Conservation (phyloP, 1,140 invertebrate genomes). For the Augochlora pura region DNA sequence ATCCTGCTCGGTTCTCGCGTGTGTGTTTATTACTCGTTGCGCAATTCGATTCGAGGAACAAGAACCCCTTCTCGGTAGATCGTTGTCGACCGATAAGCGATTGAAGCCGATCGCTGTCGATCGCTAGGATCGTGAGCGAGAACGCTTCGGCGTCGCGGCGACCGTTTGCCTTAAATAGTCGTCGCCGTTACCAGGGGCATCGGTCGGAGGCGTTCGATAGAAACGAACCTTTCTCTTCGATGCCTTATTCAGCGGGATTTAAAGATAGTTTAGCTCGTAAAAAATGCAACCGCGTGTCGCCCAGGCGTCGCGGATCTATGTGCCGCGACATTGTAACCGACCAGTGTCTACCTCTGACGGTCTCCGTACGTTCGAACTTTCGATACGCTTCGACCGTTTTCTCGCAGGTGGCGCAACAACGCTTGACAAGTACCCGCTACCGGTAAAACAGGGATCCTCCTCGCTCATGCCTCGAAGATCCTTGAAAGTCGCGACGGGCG, state of each 20-base stretch:
- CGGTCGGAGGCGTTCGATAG: slow-evolving; percentile 42
- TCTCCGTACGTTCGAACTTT: not conserved
- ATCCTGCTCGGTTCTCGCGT: too few species aligned
- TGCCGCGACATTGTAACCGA: slow-evolving; percentile 1
- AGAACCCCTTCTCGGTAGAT: too few species aligned
- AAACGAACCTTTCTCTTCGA: slow-evolving; percentile 36
- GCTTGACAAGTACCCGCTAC: slow-evolving; percentile 9
- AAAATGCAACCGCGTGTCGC: slow-evolving; percentile 47
- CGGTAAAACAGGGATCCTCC: slow-evolving; percentile 59
- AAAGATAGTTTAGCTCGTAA: slow-evolving; percentile 57
- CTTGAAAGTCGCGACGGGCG: not conserved
- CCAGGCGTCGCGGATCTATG: not conserved
- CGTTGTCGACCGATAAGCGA: too few species aligned
- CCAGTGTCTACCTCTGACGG: slow-evolving; percentile 66
- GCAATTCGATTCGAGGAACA: too few species aligned
- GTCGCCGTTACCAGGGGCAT: slow-evolving; percentile 42
- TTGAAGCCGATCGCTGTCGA: too few species aligned
- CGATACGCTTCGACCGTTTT: slow-evolving; percentile 28
- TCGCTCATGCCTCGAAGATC: not conserved
- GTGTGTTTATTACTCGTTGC: too few species aligned
- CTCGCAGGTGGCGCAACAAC: slow-evolving; percentile 48
- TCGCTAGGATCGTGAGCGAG: too few species aligned
- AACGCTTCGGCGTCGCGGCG: not conserved
- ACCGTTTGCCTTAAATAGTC: slow-evolving; percentile 35
- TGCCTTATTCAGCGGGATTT: slow-evolving; percentile 55